Conservation (phyloP, 2,888 invertebrate species). For the Rhagonycha fulva region DNA sequence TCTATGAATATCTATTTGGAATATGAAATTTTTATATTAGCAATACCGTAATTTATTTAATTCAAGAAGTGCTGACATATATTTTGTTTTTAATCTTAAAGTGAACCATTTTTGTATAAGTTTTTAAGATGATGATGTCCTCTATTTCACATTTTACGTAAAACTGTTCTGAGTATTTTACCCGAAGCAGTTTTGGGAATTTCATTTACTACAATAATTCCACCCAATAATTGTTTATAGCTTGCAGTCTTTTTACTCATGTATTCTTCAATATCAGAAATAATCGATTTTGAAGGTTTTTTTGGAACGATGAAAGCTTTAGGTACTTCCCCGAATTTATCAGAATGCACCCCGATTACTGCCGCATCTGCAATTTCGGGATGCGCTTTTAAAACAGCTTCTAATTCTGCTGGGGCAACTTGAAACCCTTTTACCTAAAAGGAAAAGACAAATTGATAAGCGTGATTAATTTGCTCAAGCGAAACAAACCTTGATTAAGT, state of each 20-base stretch:
- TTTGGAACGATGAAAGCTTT: constrained; percentile 70
- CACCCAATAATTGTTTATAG: constrained; percentile 73
- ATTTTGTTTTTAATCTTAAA: too few species aligned
- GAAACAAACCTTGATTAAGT: constrained; percentile 71
- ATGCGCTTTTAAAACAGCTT: constrained; percentile 70
- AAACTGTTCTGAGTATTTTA: constrained; percentile 67
- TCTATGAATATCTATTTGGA: too few species aligned
- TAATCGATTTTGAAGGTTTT: constrained; percentile 49
- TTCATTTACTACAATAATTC: constrained; percentile 66
- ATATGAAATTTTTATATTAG: too few species aligned
- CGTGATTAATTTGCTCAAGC: background rate
- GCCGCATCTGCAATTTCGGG: constrained; percentile 77
- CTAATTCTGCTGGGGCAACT: constrained; percentile 87
- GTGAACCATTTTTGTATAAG: too few species aligned
- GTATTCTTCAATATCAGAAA: constrained; percentile 63
- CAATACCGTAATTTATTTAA: too few species aligned
- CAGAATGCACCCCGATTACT: constrained; percentile 75
- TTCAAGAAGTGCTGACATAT: too few species aligned
- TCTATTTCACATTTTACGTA: background rate
- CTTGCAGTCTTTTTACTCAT: constrained; percentile 70
- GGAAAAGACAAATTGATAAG: background rate
- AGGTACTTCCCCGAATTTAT: constrained; percentile 71
- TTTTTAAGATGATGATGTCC: too few species aligned
- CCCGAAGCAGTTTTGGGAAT: constrained; percentile 80
- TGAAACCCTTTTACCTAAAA: constrained; percentile 62